phyloP scores from a whole-genome alignment of 2,888 invertebrate genomes.

The Heliconius sara region DNA sequence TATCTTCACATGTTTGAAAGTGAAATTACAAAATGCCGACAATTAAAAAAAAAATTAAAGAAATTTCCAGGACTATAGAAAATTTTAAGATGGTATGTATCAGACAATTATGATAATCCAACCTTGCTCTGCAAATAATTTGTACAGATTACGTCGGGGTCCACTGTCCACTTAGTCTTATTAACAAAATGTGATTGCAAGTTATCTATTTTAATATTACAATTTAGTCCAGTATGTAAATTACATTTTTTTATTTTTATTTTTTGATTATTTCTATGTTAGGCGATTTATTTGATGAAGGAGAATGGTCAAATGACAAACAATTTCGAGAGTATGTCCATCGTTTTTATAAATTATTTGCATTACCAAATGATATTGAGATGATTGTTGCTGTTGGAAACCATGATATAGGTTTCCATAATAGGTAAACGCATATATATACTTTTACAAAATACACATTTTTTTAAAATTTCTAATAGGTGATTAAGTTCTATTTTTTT shows the following conservation, averaged over 20 bases:
- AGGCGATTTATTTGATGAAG: conserved; percentile 99
- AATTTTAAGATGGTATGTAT: no score
- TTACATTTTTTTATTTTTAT: not conserved
- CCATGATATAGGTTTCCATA: conserved; percentile 99
- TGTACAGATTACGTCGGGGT: no score
- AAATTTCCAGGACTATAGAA: no score
- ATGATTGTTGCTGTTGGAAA: conserved; percentile 94
- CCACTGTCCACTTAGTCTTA: no score
- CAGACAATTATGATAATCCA: no score
- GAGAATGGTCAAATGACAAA: conserved; percentile 90
- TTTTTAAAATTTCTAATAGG: not conserved
- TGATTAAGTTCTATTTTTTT: not conserved
- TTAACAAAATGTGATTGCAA: no score
- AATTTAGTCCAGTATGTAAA: not conserved
- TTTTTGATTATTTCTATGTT: conserved; percentile 34
- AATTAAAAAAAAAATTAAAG: no score
- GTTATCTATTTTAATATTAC: not conserved
- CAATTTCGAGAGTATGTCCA: conserved; percentile 92
- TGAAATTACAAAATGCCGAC: no score
- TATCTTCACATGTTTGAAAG: no score
- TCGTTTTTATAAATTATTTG: conserved; percentile 92
- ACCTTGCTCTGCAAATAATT: no score
- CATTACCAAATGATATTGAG: conserved; percentile 85
- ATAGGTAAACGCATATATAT: conserved; percentile 83
- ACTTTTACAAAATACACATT: not conserved